A percentile compares a stretch with the other conserved stretches of the same genome.
phyloP scores from a whole-genome alignment of 1,140 invertebrate genomes.

The Helicoverpa zea region DNA sequence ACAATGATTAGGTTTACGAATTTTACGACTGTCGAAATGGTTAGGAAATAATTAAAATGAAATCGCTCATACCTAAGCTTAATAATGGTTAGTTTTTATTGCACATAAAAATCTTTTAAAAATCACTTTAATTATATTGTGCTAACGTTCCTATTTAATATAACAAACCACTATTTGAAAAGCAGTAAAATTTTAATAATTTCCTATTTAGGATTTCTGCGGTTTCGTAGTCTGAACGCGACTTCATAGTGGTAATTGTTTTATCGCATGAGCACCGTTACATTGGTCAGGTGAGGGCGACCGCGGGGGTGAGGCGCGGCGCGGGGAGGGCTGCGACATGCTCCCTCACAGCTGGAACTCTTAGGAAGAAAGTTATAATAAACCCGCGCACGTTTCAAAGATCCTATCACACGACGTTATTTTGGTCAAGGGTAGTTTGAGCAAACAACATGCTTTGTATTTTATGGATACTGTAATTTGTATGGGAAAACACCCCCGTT shows the following conservation, averaged over 20 bases:
- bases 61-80: background rate
- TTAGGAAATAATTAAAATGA: background rate
- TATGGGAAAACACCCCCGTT: constrained; percentile 46
- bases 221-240: constrained; percentile 69
- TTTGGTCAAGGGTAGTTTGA: constrained; percentile 81
- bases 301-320: background rate
- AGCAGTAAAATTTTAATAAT: constrained; percentile 52
- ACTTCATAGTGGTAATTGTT: constrained; percentile 81
- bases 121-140: constrained; percentile 9
- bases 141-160: background rate
- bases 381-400: constrained; percentile 72
- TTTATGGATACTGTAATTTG: constrained; percentile 62
- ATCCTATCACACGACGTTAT: constrained; percentile 79
- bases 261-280: constrained; percentile 80
- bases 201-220: constrained; percentile 72
- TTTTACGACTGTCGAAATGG: constrained; percentile 7
- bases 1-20: background rate
- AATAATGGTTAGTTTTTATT: constrained; percentile 23
- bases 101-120: background rate
- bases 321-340: constrained; percentile 29
- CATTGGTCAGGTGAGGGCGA: constrained; percentile 62
- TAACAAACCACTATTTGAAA: too few species aligned
- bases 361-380: constrained; percentile 77
- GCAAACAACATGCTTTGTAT: constrained; percentile 62
- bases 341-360: constrained; percentile 77